These are phyloP conservation scores for Trogon melanurus DNA, from an alignment of 2,113 vertebrate species.

Conservation along the genomic window DNA sequence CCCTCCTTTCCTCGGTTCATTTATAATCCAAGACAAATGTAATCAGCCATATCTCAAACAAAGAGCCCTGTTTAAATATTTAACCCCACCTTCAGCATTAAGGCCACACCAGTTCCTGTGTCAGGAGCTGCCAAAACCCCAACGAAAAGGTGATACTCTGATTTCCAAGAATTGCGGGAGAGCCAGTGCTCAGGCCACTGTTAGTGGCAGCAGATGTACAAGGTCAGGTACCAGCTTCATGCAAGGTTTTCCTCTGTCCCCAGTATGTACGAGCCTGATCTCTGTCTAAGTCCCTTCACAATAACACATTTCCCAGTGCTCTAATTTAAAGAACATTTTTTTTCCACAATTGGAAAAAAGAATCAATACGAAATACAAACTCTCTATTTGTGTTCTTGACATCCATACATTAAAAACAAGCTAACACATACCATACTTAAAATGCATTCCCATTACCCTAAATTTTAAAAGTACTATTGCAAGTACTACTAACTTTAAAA, in stretches of 20 bases:
- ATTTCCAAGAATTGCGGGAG: not conserved
- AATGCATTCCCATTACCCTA: slow-evolving; percentile 81
- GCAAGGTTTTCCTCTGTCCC: not conserved
- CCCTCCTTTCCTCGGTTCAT: not conserved
- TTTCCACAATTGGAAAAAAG: slow-evolving; percentile 10
- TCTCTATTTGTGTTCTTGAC: slow-evolving; percentile 69
- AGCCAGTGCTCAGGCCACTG: not conserved
- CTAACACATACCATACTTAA: slow-evolving; percentile 72
- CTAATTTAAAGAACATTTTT: not conserved
- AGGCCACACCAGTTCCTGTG: not conserved
- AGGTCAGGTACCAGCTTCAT: not conserved
- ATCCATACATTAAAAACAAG: slow-evolving; percentile 79
- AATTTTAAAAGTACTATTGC: slow-evolving; percentile 82
- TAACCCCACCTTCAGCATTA: not conserved
- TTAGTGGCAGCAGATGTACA: not conserved
- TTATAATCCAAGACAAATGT: not conserved
- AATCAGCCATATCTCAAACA: not conserved
- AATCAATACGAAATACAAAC: slow-evolving; percentile 55
- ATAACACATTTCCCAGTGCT: not conserved
- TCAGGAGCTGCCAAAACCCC: not conserved
- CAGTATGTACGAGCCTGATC: rapidly evolving
- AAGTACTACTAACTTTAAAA: slow-evolving; percentile 80
- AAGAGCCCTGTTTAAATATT: not conserved
- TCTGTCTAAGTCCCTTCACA: not conserved
- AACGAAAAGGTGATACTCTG: not conserved